phyloP scores from a whole-genome alignment of 2,797 vertebrate species.

The Anniella stebbinsi region DNA sequence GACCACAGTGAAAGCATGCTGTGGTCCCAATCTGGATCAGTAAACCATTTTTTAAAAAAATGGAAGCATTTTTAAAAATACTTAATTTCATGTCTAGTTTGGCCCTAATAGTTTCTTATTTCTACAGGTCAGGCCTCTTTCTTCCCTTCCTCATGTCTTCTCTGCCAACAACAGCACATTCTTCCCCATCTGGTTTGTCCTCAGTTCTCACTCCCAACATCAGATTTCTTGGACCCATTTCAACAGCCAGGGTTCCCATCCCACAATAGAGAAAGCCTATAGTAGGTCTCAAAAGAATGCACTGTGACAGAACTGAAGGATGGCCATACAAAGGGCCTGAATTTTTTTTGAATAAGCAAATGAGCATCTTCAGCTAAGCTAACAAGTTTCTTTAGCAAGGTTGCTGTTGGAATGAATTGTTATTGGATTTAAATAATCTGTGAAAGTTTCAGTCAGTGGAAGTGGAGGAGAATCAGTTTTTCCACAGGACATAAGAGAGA shows the following conservation, averaged over 20 bases:
- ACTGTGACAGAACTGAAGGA: not conserved
- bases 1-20: no score
- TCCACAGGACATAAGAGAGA: not conserved
- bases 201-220: not conserved
- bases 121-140: not conserved
- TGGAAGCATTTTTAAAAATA: no score
- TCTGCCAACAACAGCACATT: not conserved
- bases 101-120: not conserved
- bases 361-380: not conserved
- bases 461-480: not conserved
- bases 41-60: no score
- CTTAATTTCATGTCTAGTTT: not conserved
- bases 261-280: not conserved
- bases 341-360: not conserved
- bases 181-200: not conserved
- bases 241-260: not conserved
- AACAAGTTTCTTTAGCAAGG: not conserved
- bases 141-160: not conserved
- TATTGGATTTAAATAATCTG: not conserved
- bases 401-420: not conserved
- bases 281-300: not conserved
- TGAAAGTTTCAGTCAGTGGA: not conserved
- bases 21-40: no score
- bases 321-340: not conserved
- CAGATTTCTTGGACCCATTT: not conserved